Conservation (phyloP, 2,113 vertebrate genomes). For the Sturnira hondurensis region DNA sequence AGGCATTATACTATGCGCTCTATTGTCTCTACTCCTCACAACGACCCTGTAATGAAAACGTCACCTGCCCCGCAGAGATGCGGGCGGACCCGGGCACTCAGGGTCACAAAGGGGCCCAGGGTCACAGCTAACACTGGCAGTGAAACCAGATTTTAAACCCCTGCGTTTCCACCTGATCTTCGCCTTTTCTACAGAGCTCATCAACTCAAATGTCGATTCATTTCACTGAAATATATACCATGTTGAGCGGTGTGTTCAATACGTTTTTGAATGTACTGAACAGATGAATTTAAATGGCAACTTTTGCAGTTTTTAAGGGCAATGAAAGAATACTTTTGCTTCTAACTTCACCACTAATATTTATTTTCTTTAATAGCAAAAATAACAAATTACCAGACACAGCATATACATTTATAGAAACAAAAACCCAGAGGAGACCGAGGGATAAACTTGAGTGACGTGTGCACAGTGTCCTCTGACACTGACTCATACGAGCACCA, state of each 20-base stretch:
- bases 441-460: background rate
- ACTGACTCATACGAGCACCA: background rate
- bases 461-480: background rate
- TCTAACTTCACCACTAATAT: background rate
- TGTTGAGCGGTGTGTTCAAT: background rate
- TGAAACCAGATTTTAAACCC: background rate
- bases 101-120: background rate
- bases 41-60: background rate
- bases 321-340: background rate
- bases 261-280: background rate
- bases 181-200: background rate
- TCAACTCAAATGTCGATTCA: background rate
- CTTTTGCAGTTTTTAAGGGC: background rate
- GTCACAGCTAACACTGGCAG: background rate
- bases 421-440: background rate
- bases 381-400: background rate
- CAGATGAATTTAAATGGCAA: background rate
- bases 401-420: background rate
- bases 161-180: background rate
- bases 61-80: background rate
- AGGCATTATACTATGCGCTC: background rate
- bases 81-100: background rate
- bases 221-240: background rate
- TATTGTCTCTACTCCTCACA: background rate
- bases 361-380: slow-evolving; percentile 18